phyloP scores from a whole-genome alignment of 2,888 invertebrate species.

The Xanthostigma xanthostigma region DNA sequence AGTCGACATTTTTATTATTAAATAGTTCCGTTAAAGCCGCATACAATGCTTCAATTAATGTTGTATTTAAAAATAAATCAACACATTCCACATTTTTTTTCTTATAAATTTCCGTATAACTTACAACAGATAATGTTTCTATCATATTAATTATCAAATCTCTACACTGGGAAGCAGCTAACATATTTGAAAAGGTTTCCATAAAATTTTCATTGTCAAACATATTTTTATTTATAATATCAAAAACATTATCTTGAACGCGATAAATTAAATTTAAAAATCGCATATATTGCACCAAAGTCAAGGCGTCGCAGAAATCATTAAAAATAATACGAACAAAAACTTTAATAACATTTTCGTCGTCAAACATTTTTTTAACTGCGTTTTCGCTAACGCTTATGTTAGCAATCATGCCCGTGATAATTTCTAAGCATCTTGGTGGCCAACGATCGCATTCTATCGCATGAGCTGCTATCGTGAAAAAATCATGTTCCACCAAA shows the following conservation, averaged over 20 bases:
- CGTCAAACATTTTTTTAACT: slow-evolving; percentile 37
- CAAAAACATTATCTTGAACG: not conserved
- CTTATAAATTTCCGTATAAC: too few relatives aligned
- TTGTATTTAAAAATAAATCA: too few relatives aligned
- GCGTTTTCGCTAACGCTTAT: slow-evolving; percentile 55
- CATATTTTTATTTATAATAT: too few relatives aligned
- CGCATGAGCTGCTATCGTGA: slow-evolving; percentile 45
- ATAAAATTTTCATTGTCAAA: too few relatives aligned
- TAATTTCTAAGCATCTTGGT: slow-evolving; percentile 42
- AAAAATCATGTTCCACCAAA: slow-evolving; percentile 48
- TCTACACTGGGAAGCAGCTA: too few relatives aligned
- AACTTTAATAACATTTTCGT: slow-evolving; percentile 38
- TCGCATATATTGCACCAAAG: slow-evolving; percentile 58
- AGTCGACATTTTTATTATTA: too few relatives aligned
- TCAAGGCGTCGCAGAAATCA: slow-evolving; percentile 50
- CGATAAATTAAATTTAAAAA: slow-evolving; percentile 36
- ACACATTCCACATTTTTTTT: too few relatives aligned
- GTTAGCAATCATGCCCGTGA: slow-evolving; percentile 73
- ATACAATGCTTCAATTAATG: too few relatives aligned
- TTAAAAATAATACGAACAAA: slow-evolving; percentile 34
- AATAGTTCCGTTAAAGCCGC: too few relatives aligned
- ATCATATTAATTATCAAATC: too few relatives aligned
- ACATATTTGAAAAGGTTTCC: too few relatives aligned
- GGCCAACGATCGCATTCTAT: slow-evolving; percentile 29
- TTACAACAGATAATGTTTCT: too few relatives aligned